Conservation (phyloP, 2,797 vertebrate genomes). For the Limnodromus scolopaceus region DNA sequence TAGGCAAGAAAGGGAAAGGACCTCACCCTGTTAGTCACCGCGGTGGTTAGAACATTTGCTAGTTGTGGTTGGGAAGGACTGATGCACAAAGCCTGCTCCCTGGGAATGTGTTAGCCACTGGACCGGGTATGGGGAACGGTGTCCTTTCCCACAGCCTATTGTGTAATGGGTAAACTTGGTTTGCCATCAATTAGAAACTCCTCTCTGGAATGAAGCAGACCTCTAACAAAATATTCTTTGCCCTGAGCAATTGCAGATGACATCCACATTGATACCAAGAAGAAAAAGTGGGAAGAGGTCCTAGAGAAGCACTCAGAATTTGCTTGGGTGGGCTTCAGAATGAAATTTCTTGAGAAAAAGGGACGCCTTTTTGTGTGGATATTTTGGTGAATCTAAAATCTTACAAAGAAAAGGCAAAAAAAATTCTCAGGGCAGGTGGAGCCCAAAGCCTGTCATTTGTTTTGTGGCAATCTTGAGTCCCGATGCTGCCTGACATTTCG, state of each 20-base stretch:
- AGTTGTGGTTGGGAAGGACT: background rate
- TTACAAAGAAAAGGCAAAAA: background rate
- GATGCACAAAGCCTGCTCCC: background rate
- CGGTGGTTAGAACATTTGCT: background rate
- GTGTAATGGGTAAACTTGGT: background rate
- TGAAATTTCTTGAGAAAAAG: background rate
- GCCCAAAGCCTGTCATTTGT: background rate
- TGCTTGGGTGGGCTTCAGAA: background rate
- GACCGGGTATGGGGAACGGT: background rate
- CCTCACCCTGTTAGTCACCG: background rate
- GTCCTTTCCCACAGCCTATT: background rate
- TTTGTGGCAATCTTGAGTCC: background rate
- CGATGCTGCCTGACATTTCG: background rate
- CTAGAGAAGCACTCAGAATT: background rate
- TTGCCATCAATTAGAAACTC: background rate
- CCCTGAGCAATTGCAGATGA: background rate
- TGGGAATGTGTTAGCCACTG: background rate
- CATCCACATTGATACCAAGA: fast-evolving
- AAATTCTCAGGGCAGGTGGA: background rate
- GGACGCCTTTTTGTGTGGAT: background rate
- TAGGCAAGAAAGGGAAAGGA: background rate
- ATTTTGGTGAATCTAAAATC: background rate
- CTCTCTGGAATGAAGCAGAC: background rate
- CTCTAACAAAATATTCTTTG: background rate
- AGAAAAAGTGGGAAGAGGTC: background rate